Evolutionary conservation across 2,888 invertebrate genomes (phyloP).

Genomic region (Euzetes globulus): DNA sequence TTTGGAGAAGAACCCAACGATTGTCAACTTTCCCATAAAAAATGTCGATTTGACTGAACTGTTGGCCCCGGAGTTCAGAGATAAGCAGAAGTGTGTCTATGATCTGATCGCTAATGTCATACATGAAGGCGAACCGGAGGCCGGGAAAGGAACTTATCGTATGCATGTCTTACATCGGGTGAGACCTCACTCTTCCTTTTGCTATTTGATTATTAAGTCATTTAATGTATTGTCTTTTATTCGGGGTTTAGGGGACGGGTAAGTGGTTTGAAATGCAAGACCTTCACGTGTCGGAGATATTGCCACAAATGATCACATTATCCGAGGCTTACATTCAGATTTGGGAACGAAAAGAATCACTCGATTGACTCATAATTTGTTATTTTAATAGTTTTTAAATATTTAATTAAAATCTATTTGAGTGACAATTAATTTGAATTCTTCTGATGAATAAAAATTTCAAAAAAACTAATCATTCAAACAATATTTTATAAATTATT

Average conservation of each 20-base stretch:
- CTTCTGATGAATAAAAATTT: too few relatives aligned
- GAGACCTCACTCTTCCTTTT: slow-evolving; percentile 34
- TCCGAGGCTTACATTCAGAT: slow-evolving; percentile 98
- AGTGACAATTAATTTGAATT: too few relatives aligned
- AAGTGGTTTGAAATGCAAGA: slow-evolving; percentile 90
- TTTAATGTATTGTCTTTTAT: slow-evolving; percentile 46
- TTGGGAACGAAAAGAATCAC: slow-evolving; percentile 34
- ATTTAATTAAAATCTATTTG: too few relatives aligned
- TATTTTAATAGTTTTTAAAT: too few relatives aligned
- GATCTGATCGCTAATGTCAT: slow-evolving; percentile 98
- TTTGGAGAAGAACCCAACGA: slow-evolving; percentile 98
- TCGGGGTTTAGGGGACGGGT: slow-evolving; percentile 57
- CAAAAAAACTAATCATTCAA: too few relatives aligned
- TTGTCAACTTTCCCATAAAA: slow-evolving; percentile 98
- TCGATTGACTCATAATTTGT: not conserved
- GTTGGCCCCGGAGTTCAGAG: slow-evolving; percentile 66
- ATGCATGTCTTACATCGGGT: slow-evolving; percentile 80
- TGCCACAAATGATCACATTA: slow-evolving; percentile 98
- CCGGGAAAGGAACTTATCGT: slow-evolving; percentile 80
- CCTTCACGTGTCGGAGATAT: slow-evolving; percentile 92
- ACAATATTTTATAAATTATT: too few relatives aligned
- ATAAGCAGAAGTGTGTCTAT: slow-evolving; percentile 70
- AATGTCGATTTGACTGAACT: slow-evolving; percentile 96
- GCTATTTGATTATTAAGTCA: not conserved
- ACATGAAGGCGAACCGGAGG: slow-evolving; percentile 85